Conservation (phyloP, 1,140 invertebrate species). For the Drosophila tsacasi region DNA sequence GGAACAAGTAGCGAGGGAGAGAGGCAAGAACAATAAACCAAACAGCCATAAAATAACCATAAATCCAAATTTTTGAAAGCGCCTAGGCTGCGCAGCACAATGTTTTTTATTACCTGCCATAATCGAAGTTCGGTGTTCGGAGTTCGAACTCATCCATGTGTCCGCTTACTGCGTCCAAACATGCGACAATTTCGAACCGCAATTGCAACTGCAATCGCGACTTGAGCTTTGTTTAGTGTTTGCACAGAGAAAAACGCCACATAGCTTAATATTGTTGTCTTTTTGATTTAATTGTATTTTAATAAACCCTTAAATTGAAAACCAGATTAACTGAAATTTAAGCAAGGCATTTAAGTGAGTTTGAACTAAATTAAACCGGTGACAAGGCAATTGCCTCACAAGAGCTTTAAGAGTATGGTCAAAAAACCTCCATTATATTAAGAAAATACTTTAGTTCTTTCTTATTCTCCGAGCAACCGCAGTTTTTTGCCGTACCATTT, state of each 20-base stretch:
- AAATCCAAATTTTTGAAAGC: slow-evolving; percentile 46
- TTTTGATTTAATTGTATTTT: background rate
- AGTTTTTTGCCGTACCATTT: background rate
- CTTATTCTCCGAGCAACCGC: background rate
- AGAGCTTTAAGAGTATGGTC: too few species aligned
- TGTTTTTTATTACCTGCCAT: slow-evolving; percentile 70
- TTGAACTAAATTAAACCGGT: background rate
- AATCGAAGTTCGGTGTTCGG: slow-evolving; percentile 66
- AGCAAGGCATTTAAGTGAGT: background rate
- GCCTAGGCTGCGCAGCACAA: slow-evolving; percentile 46
- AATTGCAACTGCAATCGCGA: slow-evolving; percentile 29
- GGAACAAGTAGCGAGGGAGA: slow-evolving; percentile 21
- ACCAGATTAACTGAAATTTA: background rate
- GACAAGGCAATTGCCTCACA: too few species aligned
- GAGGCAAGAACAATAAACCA: slow-evolving; percentile 46
- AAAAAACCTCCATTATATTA: background rate
- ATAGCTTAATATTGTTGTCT: background rate
- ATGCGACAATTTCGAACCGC: slow-evolving; percentile 64
- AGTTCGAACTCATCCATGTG: slow-evolving; percentile 29
- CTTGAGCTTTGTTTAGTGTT: slow-evolving; percentile 8
- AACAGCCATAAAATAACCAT: slow-evolving; percentile 63
- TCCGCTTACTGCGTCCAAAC: slow-evolving; percentile 63
- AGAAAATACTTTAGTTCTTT: background rate
- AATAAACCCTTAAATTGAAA: background rate
- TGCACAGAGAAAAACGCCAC: slow-evolving; percentile 10